These are phyloP conservation scores for Palythoa caribaeorum DNA, from an alignment of 92 coral and sea anemone species.

Conservation along the genomic window DNA sequence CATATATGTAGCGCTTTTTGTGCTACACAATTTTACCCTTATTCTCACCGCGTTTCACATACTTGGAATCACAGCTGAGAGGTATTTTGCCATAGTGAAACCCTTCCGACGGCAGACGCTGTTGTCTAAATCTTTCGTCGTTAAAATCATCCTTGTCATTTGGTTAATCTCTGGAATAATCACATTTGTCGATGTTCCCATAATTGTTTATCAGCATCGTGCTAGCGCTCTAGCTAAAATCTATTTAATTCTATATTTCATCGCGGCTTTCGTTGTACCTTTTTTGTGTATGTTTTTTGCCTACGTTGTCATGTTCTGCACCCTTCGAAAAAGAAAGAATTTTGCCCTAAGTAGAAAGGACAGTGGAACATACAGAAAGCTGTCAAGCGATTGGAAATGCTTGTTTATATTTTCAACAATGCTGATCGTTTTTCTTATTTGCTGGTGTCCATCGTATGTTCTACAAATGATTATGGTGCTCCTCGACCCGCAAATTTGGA, in stretches of 20 bases:
- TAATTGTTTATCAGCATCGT: neutral
- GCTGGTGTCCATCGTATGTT: conserved; percentile 15
- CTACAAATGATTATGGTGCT: neutral
- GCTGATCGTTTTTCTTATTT: conserved; percentile 14
- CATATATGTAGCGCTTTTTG: neutral
- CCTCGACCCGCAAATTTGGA: neutral
- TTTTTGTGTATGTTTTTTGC: conserved; percentile 14
- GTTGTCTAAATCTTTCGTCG: conserved; percentile 9
- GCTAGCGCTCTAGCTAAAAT: neutral
- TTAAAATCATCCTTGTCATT: neutral
- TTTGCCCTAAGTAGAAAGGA: neutral
- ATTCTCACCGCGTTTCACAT: conserved; percentile 38
- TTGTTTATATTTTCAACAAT: conserved; percentile 17
- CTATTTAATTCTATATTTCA: neutral
- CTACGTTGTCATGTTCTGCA: conserved; percentile 25
- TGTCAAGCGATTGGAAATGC: conserved; percentile 33
- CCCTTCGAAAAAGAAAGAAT: conserved; percentile 8
- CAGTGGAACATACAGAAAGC: neutral
- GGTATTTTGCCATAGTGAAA: conserved; percentile 27
- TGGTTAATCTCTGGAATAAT: conserved; percentile 12
- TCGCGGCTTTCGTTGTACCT: conserved; percentile 20
- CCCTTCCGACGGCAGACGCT: conserved; percentile 5
- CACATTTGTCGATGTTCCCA: neutral
- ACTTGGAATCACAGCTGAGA: conserved; percentile 22
- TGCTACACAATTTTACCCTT: conserved; percentile 17